Evolutionary conservation across 2,888 invertebrate species (phyloP).

Genomic region (Zygothrica quintamaculata): DNA sequence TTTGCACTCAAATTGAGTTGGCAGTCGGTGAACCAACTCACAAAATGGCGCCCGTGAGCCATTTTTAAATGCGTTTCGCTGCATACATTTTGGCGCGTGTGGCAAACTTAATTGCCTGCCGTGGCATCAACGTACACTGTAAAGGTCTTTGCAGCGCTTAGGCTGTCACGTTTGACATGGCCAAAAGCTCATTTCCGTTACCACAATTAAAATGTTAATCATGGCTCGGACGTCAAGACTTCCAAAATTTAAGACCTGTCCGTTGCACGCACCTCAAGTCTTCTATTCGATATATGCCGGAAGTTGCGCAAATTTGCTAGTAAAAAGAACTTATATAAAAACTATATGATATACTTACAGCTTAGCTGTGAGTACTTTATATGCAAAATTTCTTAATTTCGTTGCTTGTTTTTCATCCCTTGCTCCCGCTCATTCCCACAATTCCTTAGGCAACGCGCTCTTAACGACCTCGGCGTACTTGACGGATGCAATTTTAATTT

Average conservation of each 20-base stretch:
- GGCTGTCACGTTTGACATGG: constrained; percentile 53
- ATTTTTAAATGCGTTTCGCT: constrained; percentile 45
- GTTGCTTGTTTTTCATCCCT: background rate
- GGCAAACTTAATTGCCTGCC: constrained; percentile 51
- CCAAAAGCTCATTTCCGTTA: constrained; percentile 69
- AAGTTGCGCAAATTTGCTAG: constrained; percentile 28
- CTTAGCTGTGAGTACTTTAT: too few relatives aligned
- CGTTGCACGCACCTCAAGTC: background rate
- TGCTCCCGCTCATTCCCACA: background rate
- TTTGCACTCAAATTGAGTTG: constrained; percentile 60
- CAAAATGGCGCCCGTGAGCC: constrained; percentile 48
- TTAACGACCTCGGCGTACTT: constrained; percentile 49
- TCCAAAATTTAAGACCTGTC: constrained; percentile 23
- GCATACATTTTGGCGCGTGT: constrained; percentile 31
- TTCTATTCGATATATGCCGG: background rate
- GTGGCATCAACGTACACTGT: constrained; percentile 12
- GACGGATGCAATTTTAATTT: constrained; percentile 76
- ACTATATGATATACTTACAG: too few relatives aligned
- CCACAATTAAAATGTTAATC: constrained; percentile 76
- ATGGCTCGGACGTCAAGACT: constrained; percentile 23
- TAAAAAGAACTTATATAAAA: too few relatives aligned
- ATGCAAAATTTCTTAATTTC: constrained; percentile 17
- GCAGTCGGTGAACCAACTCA: constrained; percentile 27
- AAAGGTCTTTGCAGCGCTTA: constrained; percentile 19
- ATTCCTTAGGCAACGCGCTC: too few relatives aligned